Evolutionary conservation across 2,888 invertebrate genomes (phyloP).

Genomic region (Gryllus longicercus): DNA sequence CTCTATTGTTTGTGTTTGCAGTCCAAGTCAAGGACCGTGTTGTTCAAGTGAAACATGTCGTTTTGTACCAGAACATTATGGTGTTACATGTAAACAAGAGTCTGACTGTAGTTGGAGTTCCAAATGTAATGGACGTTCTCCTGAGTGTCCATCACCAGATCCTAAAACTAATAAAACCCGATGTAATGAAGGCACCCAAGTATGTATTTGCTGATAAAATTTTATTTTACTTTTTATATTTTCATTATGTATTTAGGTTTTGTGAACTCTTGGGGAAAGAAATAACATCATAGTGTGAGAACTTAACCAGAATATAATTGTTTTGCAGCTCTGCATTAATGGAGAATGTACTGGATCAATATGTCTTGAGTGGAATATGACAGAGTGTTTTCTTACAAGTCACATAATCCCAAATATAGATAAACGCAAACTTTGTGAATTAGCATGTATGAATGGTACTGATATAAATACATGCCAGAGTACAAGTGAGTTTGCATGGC

Average conservation of each 20-base stretch:
- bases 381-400: constrained; percentile 91
- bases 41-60: constrained; percentile 76
- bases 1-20: constrained; percentile 46
- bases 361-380: constrained; percentile 89
- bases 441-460: constrained; percentile 90
- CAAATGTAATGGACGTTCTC: constrained; percentile 77
- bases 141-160: constrained; percentile 82
- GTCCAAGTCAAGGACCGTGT: constrained; percentile 97
- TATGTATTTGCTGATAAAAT: constrained; percentile 43
- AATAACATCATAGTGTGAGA: neutral
- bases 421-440: constrained; percentile 85
- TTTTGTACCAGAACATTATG: constrained; percentile 64
- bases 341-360: constrained; percentile 95
- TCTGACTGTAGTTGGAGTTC: constrained; percentile 88
- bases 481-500: constrained; percentile 78
- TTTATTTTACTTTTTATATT: neutral
- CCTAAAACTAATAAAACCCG: constrained; percentile 85
- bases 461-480: constrained; percentile 72
- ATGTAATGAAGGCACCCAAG: constrained; percentile 86
- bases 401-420: constrained; percentile 70
- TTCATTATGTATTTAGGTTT: neutral
- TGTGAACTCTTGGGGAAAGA: neutral
- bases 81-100: constrained; percentile 74
- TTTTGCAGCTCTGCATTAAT: constrained; percentile 69
- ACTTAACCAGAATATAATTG: constrained; percentile 19